Conservation (phyloP, 2,797 vertebrate genomes). For the Sciaenops ocellatus region DNA sequence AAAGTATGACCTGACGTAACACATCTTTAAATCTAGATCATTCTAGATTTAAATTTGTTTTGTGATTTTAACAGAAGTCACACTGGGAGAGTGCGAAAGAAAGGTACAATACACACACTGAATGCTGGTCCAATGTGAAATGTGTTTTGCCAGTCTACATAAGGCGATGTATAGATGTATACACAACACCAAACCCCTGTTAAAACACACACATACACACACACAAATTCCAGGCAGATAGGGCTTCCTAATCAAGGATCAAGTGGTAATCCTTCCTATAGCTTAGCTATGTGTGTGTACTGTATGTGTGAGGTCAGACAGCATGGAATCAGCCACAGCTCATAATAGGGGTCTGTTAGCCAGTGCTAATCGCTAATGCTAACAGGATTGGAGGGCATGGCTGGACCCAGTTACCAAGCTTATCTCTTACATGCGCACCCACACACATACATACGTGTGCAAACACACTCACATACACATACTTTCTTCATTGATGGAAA, state of each 20-base stretch:
- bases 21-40: slow-evolving; percentile 48
- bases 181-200: slow-evolving; percentile 20
- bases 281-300: slow-evolving; percentile 58
- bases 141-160: slow-evolving; percentile 31
- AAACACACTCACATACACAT: slow-evolving; percentile 43
- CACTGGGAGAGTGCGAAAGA: background rate
- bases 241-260: slow-evolving; percentile 79
- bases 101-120: slow-evolving; percentile 22
- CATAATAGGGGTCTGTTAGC: slow-evolving; percentile 78
- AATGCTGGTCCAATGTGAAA: slow-evolving; percentile 15
- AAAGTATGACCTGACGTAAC: slow-evolving; percentile 47
- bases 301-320: slow-evolving; percentile 71
- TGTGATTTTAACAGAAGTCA: slow-evolving; percentile 31
- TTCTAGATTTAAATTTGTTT: slow-evolving; percentile 13
- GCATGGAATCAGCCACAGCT: slow-evolving; percentile 67
- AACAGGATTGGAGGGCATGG: slow-evolving; percentile 81
- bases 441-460: slow-evolving; percentile 15
- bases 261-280: slow-evolving; percentile 79
- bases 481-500: slow-evolving; percentile 61
- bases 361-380: slow-evolving; percentile 80
- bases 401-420: slow-evolving; percentile 74
- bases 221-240: slow-evolving; percentile 59
- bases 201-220: slow-evolving; percentile 37
- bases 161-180: slow-evolving; percentile 29
- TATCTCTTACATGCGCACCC: slow-evolving; percentile 62